Base-by-base conservation (phyloP, 2,888 invertebrate species). In the Stenichneumon culpator region DNA sequence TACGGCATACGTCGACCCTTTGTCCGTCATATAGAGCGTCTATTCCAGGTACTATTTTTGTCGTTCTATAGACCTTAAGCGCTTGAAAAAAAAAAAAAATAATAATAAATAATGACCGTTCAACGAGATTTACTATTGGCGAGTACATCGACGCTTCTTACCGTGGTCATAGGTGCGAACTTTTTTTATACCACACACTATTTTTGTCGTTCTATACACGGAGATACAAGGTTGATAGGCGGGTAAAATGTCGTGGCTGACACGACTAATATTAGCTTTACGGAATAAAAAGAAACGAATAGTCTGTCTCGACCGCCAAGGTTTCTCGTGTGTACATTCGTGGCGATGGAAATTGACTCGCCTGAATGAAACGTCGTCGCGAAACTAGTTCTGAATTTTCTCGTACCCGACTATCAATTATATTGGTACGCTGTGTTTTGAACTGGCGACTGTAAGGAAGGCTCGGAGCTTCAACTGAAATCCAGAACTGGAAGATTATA, bases 1-100 rank as follows among this genome's bases (percentile, higher is more conserved):
- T 63, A 25, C 28, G 60, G 32, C 70, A 70, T 70, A 63, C 52
- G 60, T 70, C 79, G 32, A 57, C 32, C 32, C 63, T 36, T 52
- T 36, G 32, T 9, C 11, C 19, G 4, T 44, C 14, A 60, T 36
- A 28, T 14, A 14, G 14, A 19, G 11, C 60, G 36, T 63, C 47
- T 79, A 36, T 28, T 7, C 32, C 25, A 22, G 50, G 14, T 14
- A 32, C 79, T 79, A 79, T 70, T 79, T 50, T 19, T 7, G 19
- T 36, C 28, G 28, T 36, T 63, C 69, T 70, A 79, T 70, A 57
- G 69, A 70, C 70, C 25, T n/a, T 1, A 14, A 47, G 25, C 14
- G 47, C n/a, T 5, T 2, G 68, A 7, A 32, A 7, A 39, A 11
- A 39, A 39, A 9, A 39, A 39, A 11, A 39, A 2, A 39, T n/a